phyloP scores from a whole-genome alignment of 2,113 vertebrate species.

The Mesoclemmys tuberculata region DNA sequence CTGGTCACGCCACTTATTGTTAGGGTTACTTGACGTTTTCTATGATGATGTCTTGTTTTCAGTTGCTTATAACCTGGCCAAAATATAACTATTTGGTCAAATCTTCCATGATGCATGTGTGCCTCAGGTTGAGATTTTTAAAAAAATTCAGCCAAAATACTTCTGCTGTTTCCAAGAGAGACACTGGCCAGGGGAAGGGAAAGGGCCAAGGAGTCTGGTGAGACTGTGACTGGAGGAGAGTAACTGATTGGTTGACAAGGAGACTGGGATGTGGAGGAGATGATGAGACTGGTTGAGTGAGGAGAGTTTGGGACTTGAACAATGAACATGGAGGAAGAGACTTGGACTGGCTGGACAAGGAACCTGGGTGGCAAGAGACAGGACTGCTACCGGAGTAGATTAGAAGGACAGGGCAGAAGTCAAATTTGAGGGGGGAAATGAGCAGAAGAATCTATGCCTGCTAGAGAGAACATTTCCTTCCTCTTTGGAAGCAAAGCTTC shows the following conservation, averaged over 20 bases:
- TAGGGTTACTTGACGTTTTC: not conserved
- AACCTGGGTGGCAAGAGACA: not conserved
- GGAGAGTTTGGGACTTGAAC: not conserved
- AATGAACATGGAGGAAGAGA: not conserved
- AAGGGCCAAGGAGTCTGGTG: not conserved
- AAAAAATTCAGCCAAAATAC: not conserved
- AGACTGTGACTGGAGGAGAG: not conserved
- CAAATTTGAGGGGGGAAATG: not conserved
- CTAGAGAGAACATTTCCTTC: not conserved
- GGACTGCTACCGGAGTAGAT: not conserved
- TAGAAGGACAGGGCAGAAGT: not conserved
- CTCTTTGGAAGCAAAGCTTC: not conserved
- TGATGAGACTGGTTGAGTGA: not conserved
- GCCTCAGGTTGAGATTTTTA: not conserved
- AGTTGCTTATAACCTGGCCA: not conserved
- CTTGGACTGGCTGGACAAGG: fast-evolving
- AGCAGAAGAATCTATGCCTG: not conserved
- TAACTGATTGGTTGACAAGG: not conserved
- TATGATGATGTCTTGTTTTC: not conserved
- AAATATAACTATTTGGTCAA: not conserved
- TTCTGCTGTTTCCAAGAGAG: not conserved
- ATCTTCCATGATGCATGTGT: not conserved
- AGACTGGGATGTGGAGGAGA: not conserved
- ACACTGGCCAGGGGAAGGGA: not conserved
- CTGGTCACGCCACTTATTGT: not conserved